phyloP scores from a whole-genome alignment of 2,888 invertebrate species.

The Neria commutata region DNA sequence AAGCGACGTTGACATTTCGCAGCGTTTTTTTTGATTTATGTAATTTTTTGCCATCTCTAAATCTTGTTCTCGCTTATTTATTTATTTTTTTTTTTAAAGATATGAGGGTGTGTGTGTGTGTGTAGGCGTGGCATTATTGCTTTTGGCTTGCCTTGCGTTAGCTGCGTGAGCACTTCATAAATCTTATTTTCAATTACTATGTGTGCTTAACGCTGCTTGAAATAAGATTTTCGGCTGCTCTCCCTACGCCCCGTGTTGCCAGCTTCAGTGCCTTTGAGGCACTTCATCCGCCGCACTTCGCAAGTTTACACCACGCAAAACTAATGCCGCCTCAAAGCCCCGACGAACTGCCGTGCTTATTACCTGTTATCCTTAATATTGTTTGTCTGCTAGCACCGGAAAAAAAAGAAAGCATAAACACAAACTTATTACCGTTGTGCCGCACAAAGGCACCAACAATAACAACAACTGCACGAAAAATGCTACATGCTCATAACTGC shows the following conservation, averaged over 20 bases:
- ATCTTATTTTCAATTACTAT: conserved; percentile 29
- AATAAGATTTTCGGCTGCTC: conserved; percentile 38
- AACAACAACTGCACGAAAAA: conserved; percentile 14
- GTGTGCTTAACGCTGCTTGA: conserved; percentile 50
- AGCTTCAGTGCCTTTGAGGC: not conserved
- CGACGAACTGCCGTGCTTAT: conserved; percentile 13
- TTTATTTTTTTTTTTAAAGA: no score
- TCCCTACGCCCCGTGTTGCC: not conserved
- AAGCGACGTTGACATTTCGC: conserved; percentile 1
- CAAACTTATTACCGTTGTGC: not conserved
- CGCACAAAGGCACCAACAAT: conserved; percentile 38
- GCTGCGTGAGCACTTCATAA: no score
- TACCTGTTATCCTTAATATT: conserved; percentile 16
- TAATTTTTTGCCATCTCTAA: conserved; percentile 8
- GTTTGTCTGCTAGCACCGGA: conserved; percentile 10
- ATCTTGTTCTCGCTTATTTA: not conserved
- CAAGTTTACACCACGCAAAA: not conserved
- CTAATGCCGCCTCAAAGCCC: not conserved
- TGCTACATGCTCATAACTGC: not conserved
- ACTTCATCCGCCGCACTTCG: not conserved
- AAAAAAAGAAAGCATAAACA: not conserved
- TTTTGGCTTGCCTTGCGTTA: not conserved
- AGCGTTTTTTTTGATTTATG: conserved; percentile 12
- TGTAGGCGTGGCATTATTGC: no score
- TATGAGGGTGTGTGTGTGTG: no score